Evolutionary conservation across 1,140 invertebrate species (phyloP).

Genomic region (Dreissena polymorpha): DNA sequence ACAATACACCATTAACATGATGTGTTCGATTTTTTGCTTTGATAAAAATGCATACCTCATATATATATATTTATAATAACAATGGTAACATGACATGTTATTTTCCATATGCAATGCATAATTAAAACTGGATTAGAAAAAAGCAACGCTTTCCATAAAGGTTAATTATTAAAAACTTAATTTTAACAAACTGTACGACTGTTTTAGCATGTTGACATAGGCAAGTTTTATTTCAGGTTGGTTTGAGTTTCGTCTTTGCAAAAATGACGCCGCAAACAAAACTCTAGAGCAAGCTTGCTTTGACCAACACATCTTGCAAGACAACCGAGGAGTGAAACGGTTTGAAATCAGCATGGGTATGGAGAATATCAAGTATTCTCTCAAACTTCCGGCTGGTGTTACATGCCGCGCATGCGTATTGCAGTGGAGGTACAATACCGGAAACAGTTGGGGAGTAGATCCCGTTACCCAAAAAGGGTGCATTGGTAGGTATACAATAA

Average conservation of each 20-base stretch:
- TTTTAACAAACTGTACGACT: too few relatives aligned
- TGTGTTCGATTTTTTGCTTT: too few relatives aligned
- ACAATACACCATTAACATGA: too few relatives aligned
- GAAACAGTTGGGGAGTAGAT: slow-evolving; percentile 66
- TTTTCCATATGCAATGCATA: too few relatives aligned
- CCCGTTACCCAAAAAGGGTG: slow-evolving; percentile 23
- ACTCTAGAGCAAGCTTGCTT: slow-evolving; percentile 59
- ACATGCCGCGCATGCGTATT: slow-evolving; percentile 93
- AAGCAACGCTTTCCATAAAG: too few relatives aligned
- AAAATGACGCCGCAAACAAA: slow-evolving; percentile 72
- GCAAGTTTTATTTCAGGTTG: slow-evolving; percentile 4
- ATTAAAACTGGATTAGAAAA: too few relatives aligned
- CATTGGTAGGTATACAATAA: slow-evolving; percentile 36
- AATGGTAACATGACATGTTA: too few relatives aligned
- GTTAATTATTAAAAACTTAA: too few relatives aligned
- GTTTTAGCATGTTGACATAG: too few relatives aligned
- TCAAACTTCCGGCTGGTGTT: slow-evolving; percentile 87
- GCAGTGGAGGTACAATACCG: slow-evolving; percentile 91
- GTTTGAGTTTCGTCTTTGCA: slow-evolving; percentile 62
- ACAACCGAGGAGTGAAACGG: slow-evolving; percentile 75
- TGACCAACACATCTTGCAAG: slow-evolving; percentile 75
- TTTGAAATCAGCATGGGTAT: slow-evolving; percentile 36
- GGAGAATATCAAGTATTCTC: slow-evolving; percentile 15
- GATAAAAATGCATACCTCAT: too few relatives aligned
- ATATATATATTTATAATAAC: too few relatives aligned